A percentile compares a stretch with the other conserved stretches of the same genome.
Evolutionary conservation across 2,888 invertebrate genomes (phyloP).

Genomic region (Gisinianus flammeolus): DNA sequence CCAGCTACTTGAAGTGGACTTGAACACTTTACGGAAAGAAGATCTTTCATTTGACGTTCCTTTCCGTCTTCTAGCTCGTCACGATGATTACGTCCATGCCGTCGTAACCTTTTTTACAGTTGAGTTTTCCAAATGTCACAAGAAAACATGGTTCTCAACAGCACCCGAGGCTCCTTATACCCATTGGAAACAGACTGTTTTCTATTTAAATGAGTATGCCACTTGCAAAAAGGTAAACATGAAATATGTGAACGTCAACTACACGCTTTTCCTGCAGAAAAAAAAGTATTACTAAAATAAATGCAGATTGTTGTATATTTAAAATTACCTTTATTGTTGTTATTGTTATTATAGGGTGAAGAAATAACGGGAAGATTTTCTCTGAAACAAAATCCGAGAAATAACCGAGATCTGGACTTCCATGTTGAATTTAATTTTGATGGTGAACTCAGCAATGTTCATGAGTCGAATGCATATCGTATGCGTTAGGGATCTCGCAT

Average conservation of each 20-base stretch:
- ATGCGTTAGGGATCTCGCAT: conserved; percentile 75
- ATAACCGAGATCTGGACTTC: conserved; percentile 97
- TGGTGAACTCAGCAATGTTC: conserved; percentile 82
- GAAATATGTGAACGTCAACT: conserved; percentile 69
- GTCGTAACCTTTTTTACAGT: conserved; percentile 99
- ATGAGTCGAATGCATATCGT: conserved; percentile 84
- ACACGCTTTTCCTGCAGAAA: not conserved
- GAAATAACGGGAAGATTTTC: conserved; percentile 89
- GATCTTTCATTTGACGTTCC: conserved; percentile 92
- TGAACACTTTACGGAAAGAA: conserved; percentile 95
- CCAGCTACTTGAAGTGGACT: conserved; percentile 94
- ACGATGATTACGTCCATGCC: conserved; percentile 97
- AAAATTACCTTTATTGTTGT: conserved; percentile 23
- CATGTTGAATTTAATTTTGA: conserved; percentile 90
- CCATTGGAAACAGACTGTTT: conserved; percentile 99
- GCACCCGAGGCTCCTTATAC: conserved; percentile 98
- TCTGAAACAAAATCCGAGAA: conserved; percentile 94
- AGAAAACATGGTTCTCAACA: conserved; percentile 96
- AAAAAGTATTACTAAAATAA: not conserved
- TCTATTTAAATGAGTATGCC: conserved; percentile 96
- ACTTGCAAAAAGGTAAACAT: conserved; percentile 81
- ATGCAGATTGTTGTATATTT: conserved; percentile 1
- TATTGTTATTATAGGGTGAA: conserved; percentile 65
- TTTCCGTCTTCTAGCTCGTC: conserved; percentile 75
- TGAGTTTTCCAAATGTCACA: conserved; percentile 99